Conservation (phyloP, 2,888 invertebrate genomes). For the Mythimna impura region DNA sequence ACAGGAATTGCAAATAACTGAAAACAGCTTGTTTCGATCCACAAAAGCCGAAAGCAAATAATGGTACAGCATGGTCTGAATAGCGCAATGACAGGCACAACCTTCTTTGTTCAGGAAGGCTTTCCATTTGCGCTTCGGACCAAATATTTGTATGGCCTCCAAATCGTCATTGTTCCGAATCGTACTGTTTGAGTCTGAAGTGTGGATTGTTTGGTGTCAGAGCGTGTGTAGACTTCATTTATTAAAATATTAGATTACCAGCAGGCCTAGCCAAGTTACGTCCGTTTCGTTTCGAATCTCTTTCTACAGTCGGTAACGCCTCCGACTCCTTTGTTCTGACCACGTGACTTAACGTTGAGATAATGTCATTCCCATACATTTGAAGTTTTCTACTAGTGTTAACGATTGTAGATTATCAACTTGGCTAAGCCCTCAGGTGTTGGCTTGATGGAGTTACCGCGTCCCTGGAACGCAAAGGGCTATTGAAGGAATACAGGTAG, state of each 20-base stretch:
- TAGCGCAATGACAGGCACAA: constrained; percentile 3
- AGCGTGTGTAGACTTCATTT: neutral
- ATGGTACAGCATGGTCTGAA: constrained; percentile 17
- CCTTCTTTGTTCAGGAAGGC: constrained; percentile 21
- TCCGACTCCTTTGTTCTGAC: no score
- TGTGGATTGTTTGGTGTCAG: neutral
- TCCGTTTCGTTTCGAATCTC: no score
- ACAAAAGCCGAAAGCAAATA: constrained; percentile 20
- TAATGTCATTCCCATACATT: no score
- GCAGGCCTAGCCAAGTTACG: no score
- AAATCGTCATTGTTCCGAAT: constrained; percentile 21
- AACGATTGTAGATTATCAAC: no score
- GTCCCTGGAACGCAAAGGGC: no score
- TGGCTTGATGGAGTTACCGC: no score
- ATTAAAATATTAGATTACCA: neutral
- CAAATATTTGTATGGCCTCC: constrained; percentile 32
- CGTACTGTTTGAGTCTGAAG: neutral
- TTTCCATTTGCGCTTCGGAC: constrained; percentile 25
- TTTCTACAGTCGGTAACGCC: no score
- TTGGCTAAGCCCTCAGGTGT: no score
- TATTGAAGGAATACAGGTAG: no score
- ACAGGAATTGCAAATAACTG: neutral
- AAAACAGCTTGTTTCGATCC: constrained; percentile 9
- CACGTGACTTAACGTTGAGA: no score
- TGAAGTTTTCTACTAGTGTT: no score